Conservation (phyloP, 2,888 invertebrate genomes). For the Lycophotia porphyrea region DNA sequence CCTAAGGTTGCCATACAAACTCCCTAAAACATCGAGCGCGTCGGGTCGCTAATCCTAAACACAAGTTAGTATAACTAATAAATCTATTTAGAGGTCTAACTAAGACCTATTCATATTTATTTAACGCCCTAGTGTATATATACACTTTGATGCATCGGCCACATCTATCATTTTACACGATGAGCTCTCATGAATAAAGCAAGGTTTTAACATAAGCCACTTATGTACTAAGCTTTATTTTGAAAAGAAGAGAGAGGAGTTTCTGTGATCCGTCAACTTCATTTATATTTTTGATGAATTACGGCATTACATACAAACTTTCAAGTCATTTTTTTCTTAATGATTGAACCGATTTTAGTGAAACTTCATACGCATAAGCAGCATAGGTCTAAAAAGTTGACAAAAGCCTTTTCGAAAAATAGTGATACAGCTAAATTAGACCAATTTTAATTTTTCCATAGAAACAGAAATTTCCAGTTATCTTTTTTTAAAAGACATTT, state of each 20-base stretch:
- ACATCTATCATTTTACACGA: slow-evolving; percentile 43
- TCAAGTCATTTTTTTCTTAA: too few relatives aligned
- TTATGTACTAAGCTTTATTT: background rate
- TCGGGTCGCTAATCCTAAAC: background rate
- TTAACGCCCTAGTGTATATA: background rate
- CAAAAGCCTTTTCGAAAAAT: too few relatives aligned
- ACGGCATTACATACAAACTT: too few relatives aligned
- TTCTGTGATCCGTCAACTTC: background rate
- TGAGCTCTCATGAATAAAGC: slow-evolving; percentile 23
- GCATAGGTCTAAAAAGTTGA: too few relatives aligned
- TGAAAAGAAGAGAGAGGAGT: background rate
- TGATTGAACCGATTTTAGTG: too few relatives aligned
- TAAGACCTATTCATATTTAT: slow-evolving; percentile 17
- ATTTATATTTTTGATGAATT: too few relatives aligned
- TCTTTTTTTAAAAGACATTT: too few relatives aligned
- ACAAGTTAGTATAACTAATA: slow-evolving; percentile 9
- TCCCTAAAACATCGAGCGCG: background rate
- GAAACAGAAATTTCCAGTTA: too few relatives aligned
- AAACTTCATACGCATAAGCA: too few relatives aligned
- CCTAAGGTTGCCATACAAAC: background rate
- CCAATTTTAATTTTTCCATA: too few relatives aligned
- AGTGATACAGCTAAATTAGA: too few relatives aligned
- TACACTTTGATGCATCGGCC: slow-evolving; percentile 45
- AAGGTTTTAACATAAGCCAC: background rate
- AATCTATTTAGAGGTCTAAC: slow-evolving; percentile 26